Conservation (phyloP, 2,113 vertebrate species). For the Amblyornis subalaris region DNA sequence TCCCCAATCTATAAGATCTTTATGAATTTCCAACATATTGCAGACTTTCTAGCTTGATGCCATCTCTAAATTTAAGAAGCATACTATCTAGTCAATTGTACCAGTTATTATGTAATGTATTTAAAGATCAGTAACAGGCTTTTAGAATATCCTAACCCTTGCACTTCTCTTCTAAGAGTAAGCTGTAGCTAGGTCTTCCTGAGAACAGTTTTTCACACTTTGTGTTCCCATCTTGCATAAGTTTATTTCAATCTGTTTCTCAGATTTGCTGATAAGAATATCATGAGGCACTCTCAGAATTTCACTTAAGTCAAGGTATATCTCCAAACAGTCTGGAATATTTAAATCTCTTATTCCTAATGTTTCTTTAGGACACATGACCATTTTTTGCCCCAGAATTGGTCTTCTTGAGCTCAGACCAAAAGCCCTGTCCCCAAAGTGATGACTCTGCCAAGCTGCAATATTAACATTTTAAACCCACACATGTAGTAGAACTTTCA, state of each 20-base stretch:
- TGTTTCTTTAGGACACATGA: not conserved
- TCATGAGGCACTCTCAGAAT: not conserved
- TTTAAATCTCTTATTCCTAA: not conserved
- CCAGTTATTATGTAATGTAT: not conserved
- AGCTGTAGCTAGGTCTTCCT: not conserved
- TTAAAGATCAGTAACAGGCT: not conserved
- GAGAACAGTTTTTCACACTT: slow-evolving; percentile 44
- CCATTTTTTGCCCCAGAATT: not conserved
- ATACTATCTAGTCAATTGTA: not conserved
- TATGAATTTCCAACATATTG: not conserved
- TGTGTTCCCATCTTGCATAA: slow-evolving; percentile 20
- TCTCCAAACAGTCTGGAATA: not conserved
- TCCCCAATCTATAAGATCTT: not conserved
- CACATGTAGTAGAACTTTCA: not conserved
- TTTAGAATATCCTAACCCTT: slow-evolving; percentile 9
- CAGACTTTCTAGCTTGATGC: not conserved
- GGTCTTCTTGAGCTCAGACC: not conserved
- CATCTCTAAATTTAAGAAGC: not conserved
- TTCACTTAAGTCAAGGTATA: not conserved
- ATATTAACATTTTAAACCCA: not conserved
- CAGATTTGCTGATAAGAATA: slow-evolving; percentile 9
- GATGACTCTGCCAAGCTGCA: not conserved
- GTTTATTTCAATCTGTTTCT: slow-evolving; percentile 43
- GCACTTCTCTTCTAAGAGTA: not conserved
- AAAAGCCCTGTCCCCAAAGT: not conserved